Conservation (phyloP, 2,888 invertebrate genomes). For the Keiferia lycopersicella region DNA sequence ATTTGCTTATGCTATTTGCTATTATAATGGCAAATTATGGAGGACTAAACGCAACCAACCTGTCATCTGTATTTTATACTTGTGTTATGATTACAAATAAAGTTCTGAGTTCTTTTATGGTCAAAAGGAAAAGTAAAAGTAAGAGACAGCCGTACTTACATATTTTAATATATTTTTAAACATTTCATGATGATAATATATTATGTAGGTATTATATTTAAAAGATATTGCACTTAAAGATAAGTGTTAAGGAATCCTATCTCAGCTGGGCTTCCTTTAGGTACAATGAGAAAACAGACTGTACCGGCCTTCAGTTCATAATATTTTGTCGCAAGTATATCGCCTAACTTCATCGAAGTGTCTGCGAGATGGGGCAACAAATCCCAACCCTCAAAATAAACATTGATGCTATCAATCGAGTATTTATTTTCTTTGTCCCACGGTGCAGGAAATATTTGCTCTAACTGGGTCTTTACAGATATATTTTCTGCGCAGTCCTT, state of each 20-base stretch:
- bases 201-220: too few relatives aligned
- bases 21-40: too few relatives aligned
- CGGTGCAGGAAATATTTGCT: conserved; percentile 85
- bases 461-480: conserved; percentile 70
- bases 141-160: too few relatives aligned
- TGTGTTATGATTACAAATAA: too few relatives aligned
- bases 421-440: conserved; percentile 88
- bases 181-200: too few relatives aligned
- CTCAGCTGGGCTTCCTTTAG: conserved; percentile 80
- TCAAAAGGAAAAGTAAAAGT: too few relatives aligned
- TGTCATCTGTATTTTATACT: too few relatives aligned
- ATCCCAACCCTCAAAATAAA: conserved; percentile 88
- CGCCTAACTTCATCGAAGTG: conserved; percentile 77
- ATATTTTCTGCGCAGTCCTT: conserved; percentile 89
- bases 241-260: conserved; percentile 80
- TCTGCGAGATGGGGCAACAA: conserved; percentile 82
- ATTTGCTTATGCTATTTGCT: too few relatives aligned
- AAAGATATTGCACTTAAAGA: conserved; percentile 12
- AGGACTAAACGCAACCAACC: too few relatives aligned
- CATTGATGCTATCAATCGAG: conserved; percentile 78
- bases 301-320: conserved; percentile 84
- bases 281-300: conserved; percentile 84
- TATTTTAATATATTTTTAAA: not conserved
- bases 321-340: conserved; percentile 82
- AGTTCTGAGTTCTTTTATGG: too few relatives aligned